Evolutionary conservation across 2,797 vertebrate species (phyloP).

Genomic region (Nannoperca obscura): DNA sequence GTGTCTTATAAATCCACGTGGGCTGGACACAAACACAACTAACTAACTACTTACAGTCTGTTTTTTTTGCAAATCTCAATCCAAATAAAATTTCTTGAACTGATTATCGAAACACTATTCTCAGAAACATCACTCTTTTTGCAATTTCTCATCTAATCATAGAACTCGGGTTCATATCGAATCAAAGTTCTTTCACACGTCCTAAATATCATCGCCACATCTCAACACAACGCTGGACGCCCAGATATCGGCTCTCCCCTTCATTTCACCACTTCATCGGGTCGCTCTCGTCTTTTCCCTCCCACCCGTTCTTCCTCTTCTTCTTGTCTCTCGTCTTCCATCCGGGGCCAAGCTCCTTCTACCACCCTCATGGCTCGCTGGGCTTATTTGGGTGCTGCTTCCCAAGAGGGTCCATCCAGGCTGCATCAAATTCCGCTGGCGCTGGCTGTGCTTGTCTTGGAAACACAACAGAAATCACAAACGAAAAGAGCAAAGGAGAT

Average conservation of each 20-base stretch:
- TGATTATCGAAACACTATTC: not conserved
- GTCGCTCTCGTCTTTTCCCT: slow-evolving; percentile 30
- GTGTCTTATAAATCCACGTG: slow-evolving; percentile 6
- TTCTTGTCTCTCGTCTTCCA: slow-evolving; percentile 20
- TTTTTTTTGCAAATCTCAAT: slow-evolving; percentile 6
- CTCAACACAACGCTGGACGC: slow-evolving; percentile 23
- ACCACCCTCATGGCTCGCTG: slow-evolving; percentile 46
- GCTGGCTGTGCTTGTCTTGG: slow-evolving; percentile 81
- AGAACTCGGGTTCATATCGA: slow-evolving; percentile 3
- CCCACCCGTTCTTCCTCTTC: slow-evolving; percentile 7
- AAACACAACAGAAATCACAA: slow-evolving; percentile 78
- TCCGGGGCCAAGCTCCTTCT: slow-evolving; percentile 55
- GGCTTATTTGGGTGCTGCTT: slow-evolving; percentile 69
- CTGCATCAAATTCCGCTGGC: slow-evolving; percentile 74
- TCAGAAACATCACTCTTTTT: not conserved
- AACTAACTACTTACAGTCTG: not conserved
- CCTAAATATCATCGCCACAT: slow-evolving; percentile 53
- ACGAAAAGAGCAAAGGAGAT: slow-evolving; percentile 76
- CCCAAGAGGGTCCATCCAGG: slow-evolving; percentile 51
- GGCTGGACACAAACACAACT: not conserved
- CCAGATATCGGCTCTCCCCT: slow-evolving; percentile 31
- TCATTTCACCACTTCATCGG: slow-evolving; percentile 56
- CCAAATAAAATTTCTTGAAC: not conserved
- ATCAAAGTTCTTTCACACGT: slow-evolving; percentile 27
- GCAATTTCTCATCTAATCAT: slow-evolving; percentile 17